Evolutionary conservation across 2,113 vertebrate species (phyloP).

Genomic region (Trichomycterus rosablanca): DNA sequence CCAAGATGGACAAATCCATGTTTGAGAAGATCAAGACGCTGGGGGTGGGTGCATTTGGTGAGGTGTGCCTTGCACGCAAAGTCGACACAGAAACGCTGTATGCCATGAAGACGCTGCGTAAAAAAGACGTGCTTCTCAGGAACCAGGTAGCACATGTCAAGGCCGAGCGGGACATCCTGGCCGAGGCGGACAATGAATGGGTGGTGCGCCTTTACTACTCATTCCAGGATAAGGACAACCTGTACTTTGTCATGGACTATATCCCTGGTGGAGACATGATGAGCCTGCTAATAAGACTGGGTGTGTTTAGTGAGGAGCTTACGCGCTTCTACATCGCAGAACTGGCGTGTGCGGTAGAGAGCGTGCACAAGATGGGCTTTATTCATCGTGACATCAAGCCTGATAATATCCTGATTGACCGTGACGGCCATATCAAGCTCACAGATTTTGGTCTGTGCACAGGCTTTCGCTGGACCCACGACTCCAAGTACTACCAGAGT

Average conservation of each 20-base stretch:
- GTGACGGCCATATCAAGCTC: conserved; percentile 95
- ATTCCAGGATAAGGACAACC: conserved; percentile 95
- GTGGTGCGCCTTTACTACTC: conserved; percentile 98
- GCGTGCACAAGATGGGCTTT: conserved; percentile 99
- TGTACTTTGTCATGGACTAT: conserved; percentile 99
- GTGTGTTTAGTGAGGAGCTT: conserved; percentile 92
- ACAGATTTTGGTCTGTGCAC: conserved; percentile 97
- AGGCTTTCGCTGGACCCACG: conserved; percentile 97
- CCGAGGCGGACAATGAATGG: conserved; percentile 98
- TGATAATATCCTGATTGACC: conserved; percentile 96
- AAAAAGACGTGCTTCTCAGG: conserved; percentile 93
- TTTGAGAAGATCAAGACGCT: conserved; percentile 97
- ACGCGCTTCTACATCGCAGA: conserved; percentile 97
- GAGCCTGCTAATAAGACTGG: conserved; percentile 94
- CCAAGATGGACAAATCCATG: conserved; percentile 99
- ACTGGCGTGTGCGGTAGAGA: conserved; percentile 93
- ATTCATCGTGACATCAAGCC: conserved; percentile 99
- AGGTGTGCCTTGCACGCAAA: conserved; percentile 93
- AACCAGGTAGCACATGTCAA: conserved; percentile 99
- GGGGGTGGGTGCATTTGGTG: conserved; percentile 93
- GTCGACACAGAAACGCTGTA: conserved; percentile 95
- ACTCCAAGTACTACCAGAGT: conserved; percentile 98
- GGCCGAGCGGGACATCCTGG: conserved; percentile 95
- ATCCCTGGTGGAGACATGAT: conserved; percentile 99
- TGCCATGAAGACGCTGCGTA: conserved; percentile 97